Evolutionary conservation across 2,888 invertebrate genomes (phyloP).

Genomic region (Cephus pygmeus): DNA sequence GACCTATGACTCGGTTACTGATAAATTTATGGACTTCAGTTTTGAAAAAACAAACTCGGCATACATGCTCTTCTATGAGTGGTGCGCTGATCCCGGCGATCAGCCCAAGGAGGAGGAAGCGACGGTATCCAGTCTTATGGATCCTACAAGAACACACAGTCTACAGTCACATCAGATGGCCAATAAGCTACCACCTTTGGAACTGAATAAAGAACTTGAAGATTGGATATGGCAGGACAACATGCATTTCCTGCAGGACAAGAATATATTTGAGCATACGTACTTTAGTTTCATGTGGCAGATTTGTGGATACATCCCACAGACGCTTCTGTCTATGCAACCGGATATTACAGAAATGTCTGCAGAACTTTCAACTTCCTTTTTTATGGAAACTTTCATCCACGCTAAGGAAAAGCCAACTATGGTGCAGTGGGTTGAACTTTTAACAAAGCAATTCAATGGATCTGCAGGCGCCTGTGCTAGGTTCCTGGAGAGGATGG

Average conservation of each 20-base stretch:
- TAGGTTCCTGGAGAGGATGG: conserved; percentile 95
- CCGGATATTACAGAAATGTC: conserved; percentile 87
- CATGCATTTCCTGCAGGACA: conserved; percentile 93
- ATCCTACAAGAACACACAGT: conserved; percentile 22
- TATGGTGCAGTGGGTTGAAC: conserved; percentile 96
- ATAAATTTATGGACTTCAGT: conserved; percentile 97
- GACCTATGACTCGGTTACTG: conserved; percentile 95
- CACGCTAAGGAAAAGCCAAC: conserved; percentile 98
- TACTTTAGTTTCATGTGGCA: conserved; percentile 98
- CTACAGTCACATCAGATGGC: conserved; percentile 11
- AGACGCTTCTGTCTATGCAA: conserved; percentile 82
- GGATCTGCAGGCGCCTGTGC: conserved; percentile 89
- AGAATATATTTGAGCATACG: conserved; percentile 95
- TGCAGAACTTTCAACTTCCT: conserved; percentile 89
- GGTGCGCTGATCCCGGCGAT: conserved; percentile 70
- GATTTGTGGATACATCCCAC: conserved; percentile 93
- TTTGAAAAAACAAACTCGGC: conserved; percentile 98
- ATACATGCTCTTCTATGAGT: conserved; percentile 96
- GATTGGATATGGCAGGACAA: conserved; percentile 99
- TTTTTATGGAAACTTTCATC: conserved; percentile 96
- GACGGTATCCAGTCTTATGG: conserved; percentile 54
- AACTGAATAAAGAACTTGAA: conserved; percentile 83
- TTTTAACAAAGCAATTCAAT: conserved; percentile 94
- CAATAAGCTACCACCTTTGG: conserved; percentile 63
- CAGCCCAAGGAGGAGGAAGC: conserved; percentile 58